phyloP scores from a whole-genome alignment of 2,888 invertebrate genomes.

The Eupithecia abbreviata region DNA sequence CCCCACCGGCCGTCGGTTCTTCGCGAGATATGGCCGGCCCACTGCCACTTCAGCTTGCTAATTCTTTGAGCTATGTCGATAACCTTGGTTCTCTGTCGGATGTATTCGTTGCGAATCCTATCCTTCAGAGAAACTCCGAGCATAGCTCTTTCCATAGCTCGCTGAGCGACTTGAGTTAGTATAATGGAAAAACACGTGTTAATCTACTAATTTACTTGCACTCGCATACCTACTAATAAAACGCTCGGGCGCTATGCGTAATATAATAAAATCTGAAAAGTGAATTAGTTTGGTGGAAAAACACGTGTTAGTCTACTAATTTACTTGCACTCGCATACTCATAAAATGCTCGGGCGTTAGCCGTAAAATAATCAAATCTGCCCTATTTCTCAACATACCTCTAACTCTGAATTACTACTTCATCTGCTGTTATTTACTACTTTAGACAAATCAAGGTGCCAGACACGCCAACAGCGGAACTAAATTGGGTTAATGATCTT shows the following conservation, averaged over 20 bases:
- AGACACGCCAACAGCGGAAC: neutral
- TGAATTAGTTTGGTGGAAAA: neutral
- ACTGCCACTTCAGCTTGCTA: too few relatives aligned
- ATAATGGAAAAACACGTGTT: neutral
- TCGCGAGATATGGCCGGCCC: too few relatives aligned
- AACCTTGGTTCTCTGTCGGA: too few relatives aligned
- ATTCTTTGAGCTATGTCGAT: too few relatives aligned
- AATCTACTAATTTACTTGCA: neutral
- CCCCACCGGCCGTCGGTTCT: too few relatives aligned
- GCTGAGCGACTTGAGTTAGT: too few relatives aligned
- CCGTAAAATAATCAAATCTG: neutral
- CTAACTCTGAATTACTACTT: neutral
- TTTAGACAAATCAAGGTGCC: neutral
- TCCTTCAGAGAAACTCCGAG: too few relatives aligned
- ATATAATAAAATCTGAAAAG: too few relatives aligned
- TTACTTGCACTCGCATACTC: neutral
- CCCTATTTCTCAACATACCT: neutral
- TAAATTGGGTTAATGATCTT: conserved; percentile 2
- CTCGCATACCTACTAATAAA: neutral
- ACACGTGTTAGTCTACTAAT: neutral
- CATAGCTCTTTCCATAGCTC: too few relatives aligned
- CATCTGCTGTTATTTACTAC: neutral
- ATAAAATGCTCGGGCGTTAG: neutral
- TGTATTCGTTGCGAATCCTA: too few relatives aligned
- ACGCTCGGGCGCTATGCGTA: neutral